These are phyloP conservation scores for Schizaphis graminum DNA, from an alignment of 2,888 invertebrate species.

Conservation along the genomic window DNA sequence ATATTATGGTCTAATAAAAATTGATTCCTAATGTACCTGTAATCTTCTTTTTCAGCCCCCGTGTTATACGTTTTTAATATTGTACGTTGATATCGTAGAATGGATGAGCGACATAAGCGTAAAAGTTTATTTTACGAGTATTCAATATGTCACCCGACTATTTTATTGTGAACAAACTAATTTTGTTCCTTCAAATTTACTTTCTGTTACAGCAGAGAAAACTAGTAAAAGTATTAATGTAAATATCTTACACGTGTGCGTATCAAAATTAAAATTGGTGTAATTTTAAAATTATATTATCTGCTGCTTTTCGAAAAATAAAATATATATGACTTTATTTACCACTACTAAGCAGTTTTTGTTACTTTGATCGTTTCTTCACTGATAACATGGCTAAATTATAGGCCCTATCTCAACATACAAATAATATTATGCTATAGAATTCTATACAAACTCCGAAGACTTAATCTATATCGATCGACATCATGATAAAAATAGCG, in stretches of 20 bases:
- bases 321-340: background rate
- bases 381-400: background rate
- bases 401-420: background rate
- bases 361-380: background rate
- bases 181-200: background rate
- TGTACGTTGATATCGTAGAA: background rate
- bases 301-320: background rate
- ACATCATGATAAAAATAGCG: background rate
- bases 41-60: background rate
- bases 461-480: background rate
- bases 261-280: background rate
- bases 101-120: background rate
- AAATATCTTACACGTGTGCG: background rate
- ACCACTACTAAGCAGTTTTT: background rate
- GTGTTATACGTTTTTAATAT: background rate
- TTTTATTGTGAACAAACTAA: background rate
- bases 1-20: background rate
- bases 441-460: background rate
- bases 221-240: background rate
- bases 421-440: background rate
- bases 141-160: background rate
- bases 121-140: background rate
- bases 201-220: background rate
- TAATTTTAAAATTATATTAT: background rate
- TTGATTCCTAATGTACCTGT: background rate